A percentile compares a stretch with the other conserved stretches of the same genome.
phyloP scores from a whole-genome alignment of 2,797 vertebrate genomes.

The Pteropus rufus region DNA sequence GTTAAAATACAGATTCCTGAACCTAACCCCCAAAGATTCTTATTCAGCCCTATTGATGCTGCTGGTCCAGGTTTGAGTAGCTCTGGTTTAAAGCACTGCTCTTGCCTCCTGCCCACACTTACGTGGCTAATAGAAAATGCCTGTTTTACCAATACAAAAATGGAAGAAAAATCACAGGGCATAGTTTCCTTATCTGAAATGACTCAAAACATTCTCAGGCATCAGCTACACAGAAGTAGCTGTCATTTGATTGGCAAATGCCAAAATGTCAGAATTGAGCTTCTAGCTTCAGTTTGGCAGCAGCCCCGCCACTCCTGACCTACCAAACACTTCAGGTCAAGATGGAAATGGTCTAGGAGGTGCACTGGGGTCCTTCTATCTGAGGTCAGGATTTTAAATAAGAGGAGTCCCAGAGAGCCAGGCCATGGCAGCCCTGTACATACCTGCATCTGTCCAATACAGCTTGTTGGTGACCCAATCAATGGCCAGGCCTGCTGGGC shows the following conservation, averaged over 20 bases:
- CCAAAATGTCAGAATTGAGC: background rate
- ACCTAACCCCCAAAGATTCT: background rate
- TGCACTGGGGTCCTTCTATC: background rate
- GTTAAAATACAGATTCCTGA: background rate
- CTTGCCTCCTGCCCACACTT: background rate
- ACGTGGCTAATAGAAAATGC: background rate
- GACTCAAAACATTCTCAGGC: background rate
- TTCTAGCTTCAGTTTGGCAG: background rate
- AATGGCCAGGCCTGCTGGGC: slow-evolving; percentile 96
- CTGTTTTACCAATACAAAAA: background rate
- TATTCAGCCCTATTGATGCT: background rate
- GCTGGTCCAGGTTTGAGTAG: background rate
- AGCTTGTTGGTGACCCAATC: slow-evolving; percentile 98
- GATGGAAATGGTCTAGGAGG: background rate
- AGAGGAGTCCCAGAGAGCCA: background rate
- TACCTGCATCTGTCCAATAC: slow-evolving; percentile 99
- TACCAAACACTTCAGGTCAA: background rate
- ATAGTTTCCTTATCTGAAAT: background rate
- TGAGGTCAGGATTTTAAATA: background rate
- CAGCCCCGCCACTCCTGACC: background rate
- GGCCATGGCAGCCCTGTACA: background rate
- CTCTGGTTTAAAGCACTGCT: background rate
- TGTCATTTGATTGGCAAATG: background rate
- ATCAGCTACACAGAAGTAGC: background rate
- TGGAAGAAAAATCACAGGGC: background rate